Percentiles rank a stretch among this genome's conserved stretches.
Evolutionary conservation across 2,888 invertebrate species (phyloP).

Genomic region (Frankliniella intonsa): DNA sequence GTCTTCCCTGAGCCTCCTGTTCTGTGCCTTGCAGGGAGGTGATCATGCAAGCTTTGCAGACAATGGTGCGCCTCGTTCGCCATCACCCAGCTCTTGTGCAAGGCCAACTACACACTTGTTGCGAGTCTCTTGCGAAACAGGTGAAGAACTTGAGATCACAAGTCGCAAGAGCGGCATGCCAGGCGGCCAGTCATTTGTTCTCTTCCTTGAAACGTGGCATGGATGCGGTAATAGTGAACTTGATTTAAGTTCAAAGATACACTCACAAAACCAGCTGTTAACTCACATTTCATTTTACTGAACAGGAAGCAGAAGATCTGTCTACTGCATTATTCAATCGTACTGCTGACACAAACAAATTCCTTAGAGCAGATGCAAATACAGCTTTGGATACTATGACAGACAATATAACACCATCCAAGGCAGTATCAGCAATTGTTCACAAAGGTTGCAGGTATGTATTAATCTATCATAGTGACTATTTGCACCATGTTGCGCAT

Average conservation of each 20-base stretch:
- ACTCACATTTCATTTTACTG: neutral
- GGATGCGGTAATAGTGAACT: conserved; percentile 54
- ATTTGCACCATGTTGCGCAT: too few species aligned
- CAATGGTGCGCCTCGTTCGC: conserved; percentile 62
- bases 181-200: conserved; percentile 76
- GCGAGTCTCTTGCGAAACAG: conserved; percentile 66
- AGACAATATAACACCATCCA: conserved; percentile 64
- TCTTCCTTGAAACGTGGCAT: conserved; percentile 52
- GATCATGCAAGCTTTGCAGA: conserved; percentile 66
- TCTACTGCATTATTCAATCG: conserved; percentile 76
- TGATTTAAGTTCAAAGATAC: neutral
- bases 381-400: conserved; percentile 77
- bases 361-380: conserved; percentile 84
- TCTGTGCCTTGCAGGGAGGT: conserved; percentile 55
- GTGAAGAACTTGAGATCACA: conserved; percentile 88
- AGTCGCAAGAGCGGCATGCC: conserved; percentile 76
- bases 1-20: too few species aligned
- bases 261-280: neutral
- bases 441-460: conserved; percentile 60
- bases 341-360: conserved; percentile 90
- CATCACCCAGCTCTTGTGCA: conserved; percentile 61
- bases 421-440: conserved; percentile 62
- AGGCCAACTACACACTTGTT: conserved; percentile 60
- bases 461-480: neutral
- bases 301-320: conserved; percentile 79